Evolutionary conservation across 1,140 invertebrate genomes (phyloP), one percentile per base, ranked within the genome.

Genomic region (Adelges cooleyi): DNA sequence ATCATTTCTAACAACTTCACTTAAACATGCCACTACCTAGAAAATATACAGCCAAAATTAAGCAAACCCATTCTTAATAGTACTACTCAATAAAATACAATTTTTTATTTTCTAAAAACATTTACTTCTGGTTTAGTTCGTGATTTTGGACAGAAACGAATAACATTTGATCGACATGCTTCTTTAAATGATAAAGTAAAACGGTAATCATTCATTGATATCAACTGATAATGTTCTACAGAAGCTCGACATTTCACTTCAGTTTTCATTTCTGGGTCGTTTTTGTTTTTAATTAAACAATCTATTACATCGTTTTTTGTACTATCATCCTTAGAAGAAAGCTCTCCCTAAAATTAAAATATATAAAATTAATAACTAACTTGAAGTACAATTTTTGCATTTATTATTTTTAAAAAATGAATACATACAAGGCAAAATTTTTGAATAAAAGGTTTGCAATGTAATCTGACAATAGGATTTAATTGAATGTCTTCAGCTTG

Each of bases 131-230:
- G 62, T 68, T 80, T 79, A 54, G 72, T 75, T 70, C 76, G 76
- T 67, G 75, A 75, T 68, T 79, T 77, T 8, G 81, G 79, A 76
- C 95, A 98, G 74, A 86, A 86, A 69, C 84, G 79, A 50, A 84
- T 78, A 1, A 95, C 93, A 76, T 90, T 84, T 10, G 81, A 80
- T 70, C 87, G 86, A 71, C 95, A 99, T 1, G 92, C 88, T 73
- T 93, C 84, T 77, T 96, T 96, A 74, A 99, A 98, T 74, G 93
- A 94, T 70, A 87, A 89, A 20, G 87, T 93, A 74, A 98, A 98
- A 72, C 85, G 86, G 74, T 93, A 96, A 77, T 95, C 91, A 75
- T 96, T 93, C 66, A 98, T 75, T 8, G 90, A 88, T 51, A 96
- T 89, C 46, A 95, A 77, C 77, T 93, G 89, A 72, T 90, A 87